Base-by-base conservation (phyloP, 2,797 vertebrate species). In the Pantherophis vulpinus region DNA sequence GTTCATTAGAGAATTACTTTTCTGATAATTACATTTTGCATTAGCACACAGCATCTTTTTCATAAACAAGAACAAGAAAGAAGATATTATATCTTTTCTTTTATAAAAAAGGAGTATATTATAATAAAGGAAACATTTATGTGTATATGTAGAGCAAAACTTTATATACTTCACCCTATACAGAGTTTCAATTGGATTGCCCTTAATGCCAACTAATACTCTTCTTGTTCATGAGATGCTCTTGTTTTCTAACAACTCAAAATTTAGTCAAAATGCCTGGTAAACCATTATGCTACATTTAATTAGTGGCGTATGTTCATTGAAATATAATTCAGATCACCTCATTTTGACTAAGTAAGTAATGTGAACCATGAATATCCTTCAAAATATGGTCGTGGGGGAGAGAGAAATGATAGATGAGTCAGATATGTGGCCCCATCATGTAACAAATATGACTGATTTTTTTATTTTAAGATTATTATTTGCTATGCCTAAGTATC, bases 21-120 rank as follows among this genome's bases (percentile, higher is more conserved):
- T 51, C 1, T 12, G 90, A 4, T 87, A 79, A 18, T 94, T 90
- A 9, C n/a, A 70, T 37, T 8, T 92, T 92, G 11, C 58, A 51
- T 54, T 90, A 56, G 86, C 87, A 83, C 79, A 79, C 66, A 79
- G 66, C 56, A 32, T 54, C 59, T 25, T 88, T 93, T 16, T 42
- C 9, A 79, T 56, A 51, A 42, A 55, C 25, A n/a, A 89, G 47
- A 92, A 56, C 29, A 95, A 91, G 92, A 92, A 89, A 6, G 32
- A 0, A 92, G 14, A 91, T 4, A 37, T 59, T 88, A 1, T 86
- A 42, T 25, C 0, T 4, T 70, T 91, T 92, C 88, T 37, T 70
- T 42, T 90, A 70, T 90, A 91, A 61, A 86, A n/a, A 63, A 56
- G 8, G 18, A 79, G 18, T 79, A 1, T 92, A 0, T 29, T 88